Percentiles rank a stretch among this genome's conserved stretches.
Conservation (phyloP, 2,113 vertebrate species). For the Brienomyrus longianalis region DNA sequence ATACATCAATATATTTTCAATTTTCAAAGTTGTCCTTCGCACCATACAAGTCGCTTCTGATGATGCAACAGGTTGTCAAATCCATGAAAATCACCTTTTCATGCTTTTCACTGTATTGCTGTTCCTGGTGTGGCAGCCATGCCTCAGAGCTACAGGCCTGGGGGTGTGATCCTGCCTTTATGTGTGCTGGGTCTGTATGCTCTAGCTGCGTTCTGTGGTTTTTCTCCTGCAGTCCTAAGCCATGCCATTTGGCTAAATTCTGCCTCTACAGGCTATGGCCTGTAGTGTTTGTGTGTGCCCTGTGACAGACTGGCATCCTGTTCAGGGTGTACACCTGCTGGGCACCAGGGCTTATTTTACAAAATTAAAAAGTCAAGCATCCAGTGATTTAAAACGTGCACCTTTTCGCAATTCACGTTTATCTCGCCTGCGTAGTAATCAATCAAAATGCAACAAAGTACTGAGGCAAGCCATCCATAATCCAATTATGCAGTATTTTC, state of each 20-base stretch:
- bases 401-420: neutral
- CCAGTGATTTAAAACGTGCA: neutral
- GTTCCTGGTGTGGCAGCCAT: neutral
- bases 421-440: neutral
- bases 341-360: neutral
- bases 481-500: neutral
- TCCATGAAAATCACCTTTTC: neutral
- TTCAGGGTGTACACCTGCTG: neutral
- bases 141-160: neutral
- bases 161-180: neutral
- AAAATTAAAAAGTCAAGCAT: neutral
- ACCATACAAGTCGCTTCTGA: neutral
- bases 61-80: neutral
- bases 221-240: neutral
- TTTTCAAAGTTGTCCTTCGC: neutral
- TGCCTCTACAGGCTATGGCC: neutral
- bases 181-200: neutral
- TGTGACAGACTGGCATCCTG: neutral
- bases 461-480: neutral
- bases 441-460: neutral
- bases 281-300: neutral
- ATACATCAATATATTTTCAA: neutral
- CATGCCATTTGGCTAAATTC: neutral
- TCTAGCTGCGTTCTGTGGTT: neutral
- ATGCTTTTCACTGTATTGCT: neutral